Conservation (phyloP, 2,797 vertebrate genomes). For the Gallinago stenura region DNA sequence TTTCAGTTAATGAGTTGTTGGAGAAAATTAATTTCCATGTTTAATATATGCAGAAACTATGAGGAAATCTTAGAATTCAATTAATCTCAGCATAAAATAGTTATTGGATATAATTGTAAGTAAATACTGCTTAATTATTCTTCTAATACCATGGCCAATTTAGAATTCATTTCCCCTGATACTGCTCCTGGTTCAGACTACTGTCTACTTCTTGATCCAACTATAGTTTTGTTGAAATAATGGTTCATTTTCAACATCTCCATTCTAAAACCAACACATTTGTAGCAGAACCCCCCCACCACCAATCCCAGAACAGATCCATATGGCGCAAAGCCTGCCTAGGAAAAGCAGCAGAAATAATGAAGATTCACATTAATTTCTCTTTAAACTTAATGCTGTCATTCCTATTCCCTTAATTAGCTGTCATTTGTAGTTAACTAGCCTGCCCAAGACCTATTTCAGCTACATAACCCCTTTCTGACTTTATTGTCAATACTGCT, state of each 20-base stretch:
- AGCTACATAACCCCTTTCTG: background rate
- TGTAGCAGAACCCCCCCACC: background rate
- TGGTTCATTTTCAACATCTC: background rate
- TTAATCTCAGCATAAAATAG: slow-evolving; percentile 33
- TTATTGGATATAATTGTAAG: slow-evolving; percentile 50
- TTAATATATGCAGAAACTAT: background rate
- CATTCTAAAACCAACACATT: background rate
- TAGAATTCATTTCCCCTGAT: background rate
- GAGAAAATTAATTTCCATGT: slow-evolving; percentile 56
- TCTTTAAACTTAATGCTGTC: slow-evolving; percentile 6
- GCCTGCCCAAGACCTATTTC: slow-evolving; percentile 2
- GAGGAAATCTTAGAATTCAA: slow-evolving; percentile 57
- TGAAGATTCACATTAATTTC: slow-evolving; percentile 7
- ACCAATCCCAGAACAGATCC: background rate
- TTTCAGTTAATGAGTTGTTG: slow-evolving; percentile 1
- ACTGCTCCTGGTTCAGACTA: background rate
- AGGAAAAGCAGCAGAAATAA: slow-evolving; percentile 40
- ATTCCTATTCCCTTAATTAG: slow-evolving; percentile 49
- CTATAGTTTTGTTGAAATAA: background rate
- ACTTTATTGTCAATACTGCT: background rate
- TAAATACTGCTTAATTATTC: slow-evolving; percentile 64
- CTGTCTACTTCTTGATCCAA: background rate
- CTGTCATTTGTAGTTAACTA: slow-evolving; percentile 47
- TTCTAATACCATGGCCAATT: slow-evolving; percentile 40
- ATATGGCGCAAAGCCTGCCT: background rate